Evolutionary conservation across 92 coral and sea anemone genomes (phyloP), one percentile per base, ranked within the genome.

Genomic region (Muricea muricata): DNA sequence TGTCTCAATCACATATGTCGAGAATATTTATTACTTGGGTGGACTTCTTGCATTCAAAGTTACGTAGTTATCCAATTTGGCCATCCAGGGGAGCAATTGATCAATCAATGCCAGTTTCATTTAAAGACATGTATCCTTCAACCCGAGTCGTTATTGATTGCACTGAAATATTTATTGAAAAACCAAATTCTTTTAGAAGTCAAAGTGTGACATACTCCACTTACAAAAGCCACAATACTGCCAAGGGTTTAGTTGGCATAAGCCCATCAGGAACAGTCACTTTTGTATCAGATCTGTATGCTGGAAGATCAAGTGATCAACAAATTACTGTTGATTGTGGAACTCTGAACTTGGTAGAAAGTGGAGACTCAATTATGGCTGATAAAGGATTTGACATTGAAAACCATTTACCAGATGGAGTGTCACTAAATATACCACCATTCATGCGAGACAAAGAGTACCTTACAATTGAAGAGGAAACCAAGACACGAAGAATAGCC

Each of bases 41-140:
- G 4, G 90, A 91, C 42, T 91, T 91, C 54, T 75, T 91, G 17
- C 84, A 91, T 81, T 63, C 84, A 13, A 33, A 81, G 58, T 73
- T 88, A 11, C 63, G 83, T 83, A 76, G 85, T 52, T 67, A 28
- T 73, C 86, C 88, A 13, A 86, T 86, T 46, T 90, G 93, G 93
- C 88, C 88, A 20, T 50, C 83, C 37, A 61, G 89, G 23, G 55
- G 28, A 63, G 52, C 24, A 15, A 54, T 87, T 60, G 85, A 90
- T 52, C 73, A 83, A 29, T 47, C 89, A 65, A 83, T 90, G 91
- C 91, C 89, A 17, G 28, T 46, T 30, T 52, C 80, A n/a, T 69
- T 90, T 52, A 90, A 83, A 87, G 55, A 71, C 8, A 66, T 50
- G 33, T 79, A 90, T 80, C 79, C 79, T 15, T 32, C 21, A 4